phyloP scores from a whole-genome alignment of 1,140 invertebrate genomes.

The Plutomurus gul region DNA sequence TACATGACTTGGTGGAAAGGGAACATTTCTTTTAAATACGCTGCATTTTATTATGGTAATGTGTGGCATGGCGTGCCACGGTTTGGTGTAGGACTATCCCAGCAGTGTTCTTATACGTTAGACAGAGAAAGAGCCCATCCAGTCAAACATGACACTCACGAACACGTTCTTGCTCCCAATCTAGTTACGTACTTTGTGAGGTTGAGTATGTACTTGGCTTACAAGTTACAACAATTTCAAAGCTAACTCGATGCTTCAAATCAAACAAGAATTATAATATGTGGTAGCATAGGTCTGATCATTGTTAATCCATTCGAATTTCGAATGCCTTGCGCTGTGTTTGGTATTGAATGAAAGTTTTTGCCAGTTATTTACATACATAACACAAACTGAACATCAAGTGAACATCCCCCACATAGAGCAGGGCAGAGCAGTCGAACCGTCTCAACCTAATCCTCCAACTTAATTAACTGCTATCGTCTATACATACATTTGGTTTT shows the following conservation, averaged over 20 bases:
- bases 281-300: too few relatives aligned
- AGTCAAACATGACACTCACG: slow-evolving; percentile 24
- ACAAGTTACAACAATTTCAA: neutral
- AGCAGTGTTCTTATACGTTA: too few relatives aligned
- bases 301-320: neutral
- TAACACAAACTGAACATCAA: too few relatives aligned
- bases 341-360: neutral
- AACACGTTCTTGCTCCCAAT: slow-evolving; percentile 13
- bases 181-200: neutral
- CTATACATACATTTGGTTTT: too few relatives aligned
- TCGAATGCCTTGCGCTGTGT: neutral
- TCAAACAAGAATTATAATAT: slow-evolving; percentile 12
- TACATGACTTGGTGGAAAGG: too few relatives aligned
- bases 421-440: too few relatives aligned
- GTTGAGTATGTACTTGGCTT: neutral
- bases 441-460: too few relatives aligned
- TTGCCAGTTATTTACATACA: too few relatives aligned
- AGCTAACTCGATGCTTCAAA: neutral
- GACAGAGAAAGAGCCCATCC: too few relatives aligned
- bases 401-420: too few relatives aligned
- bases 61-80: neutral
- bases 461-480: too few relatives aligned
- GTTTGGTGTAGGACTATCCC: neutral
- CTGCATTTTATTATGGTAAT: neutral
- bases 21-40: too few relatives aligned